A percentile compares a stretch with the other conserved stretches of the same genome.
phyloP scores from a whole-genome alignment of 2,797 vertebrate species.

The Perodicticus potto region DNA sequence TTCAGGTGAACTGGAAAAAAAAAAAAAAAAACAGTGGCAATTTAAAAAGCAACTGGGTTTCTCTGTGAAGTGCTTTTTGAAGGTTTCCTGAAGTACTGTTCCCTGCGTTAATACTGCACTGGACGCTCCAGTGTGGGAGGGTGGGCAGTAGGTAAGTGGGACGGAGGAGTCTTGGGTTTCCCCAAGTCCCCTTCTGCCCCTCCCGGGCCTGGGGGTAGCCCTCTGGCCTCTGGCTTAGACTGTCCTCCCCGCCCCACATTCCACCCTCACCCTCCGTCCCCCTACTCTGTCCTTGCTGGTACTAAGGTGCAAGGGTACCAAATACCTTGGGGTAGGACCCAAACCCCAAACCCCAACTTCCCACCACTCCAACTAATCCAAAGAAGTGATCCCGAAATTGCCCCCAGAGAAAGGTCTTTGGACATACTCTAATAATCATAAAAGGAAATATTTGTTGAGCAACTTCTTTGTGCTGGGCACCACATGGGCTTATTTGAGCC shows the following conservation, averaged over 20 bases:
- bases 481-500: background rate
- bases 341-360: background rate
- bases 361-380: background rate
- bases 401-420: background rate
- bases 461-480: background rate
- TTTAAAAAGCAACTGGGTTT: background rate
- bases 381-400: background rate
- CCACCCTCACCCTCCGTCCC: too few relatives aligned
- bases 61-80: background rate
- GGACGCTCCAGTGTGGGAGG: background rate
- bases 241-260: too few relatives aligned
- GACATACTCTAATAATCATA: background rate
- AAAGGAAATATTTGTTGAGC: background rate
- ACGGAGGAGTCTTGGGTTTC: background rate
- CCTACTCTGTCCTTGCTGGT: background rate
- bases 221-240: too few relatives aligned
- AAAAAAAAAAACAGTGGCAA: background rate
- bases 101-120: background rate
- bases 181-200: background rate
- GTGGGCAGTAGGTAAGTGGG: fast-evolving
- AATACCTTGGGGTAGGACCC: background rate
- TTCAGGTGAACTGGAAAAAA: too few relatives aligned
- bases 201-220: background rate
- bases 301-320: background rate
- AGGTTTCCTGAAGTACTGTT: background rate